Percentiles rank a stretch among this genome's conserved stretches.
These are phyloP conservation scores for Babyrousa celebensis DNA, from an alignment of 2,797 vertebrate genomes.

Conservation along the genomic window DNA sequence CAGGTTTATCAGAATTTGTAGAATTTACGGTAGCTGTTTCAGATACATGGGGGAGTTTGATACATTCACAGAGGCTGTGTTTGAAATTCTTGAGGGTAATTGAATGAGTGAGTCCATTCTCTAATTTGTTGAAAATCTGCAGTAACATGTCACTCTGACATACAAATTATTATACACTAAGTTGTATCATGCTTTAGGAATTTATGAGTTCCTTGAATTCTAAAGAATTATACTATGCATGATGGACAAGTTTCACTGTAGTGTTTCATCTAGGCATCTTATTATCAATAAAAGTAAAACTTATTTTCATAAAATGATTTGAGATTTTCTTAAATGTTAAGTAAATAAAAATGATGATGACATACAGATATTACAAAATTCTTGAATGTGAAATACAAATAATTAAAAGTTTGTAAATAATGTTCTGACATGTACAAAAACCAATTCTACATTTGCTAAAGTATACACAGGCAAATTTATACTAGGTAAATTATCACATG, in stretches of 20 bases:
- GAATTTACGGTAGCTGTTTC: neutral
- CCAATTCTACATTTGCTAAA: neutral
- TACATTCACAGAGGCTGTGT: neutral
- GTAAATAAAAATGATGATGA: neutral
- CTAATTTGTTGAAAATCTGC: neutral
- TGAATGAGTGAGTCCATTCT: neutral
- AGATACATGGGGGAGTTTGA: neutral
- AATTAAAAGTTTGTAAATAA: neutral
- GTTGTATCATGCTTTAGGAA: neutral
- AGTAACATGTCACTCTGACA: neutral
- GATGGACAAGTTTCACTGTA: neutral
- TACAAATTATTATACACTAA: neutral
- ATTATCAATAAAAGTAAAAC: neutral
- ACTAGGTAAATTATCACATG: neutral
- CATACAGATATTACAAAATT: neutral
- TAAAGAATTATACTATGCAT: neutral
- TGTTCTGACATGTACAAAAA: neutral
- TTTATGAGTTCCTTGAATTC: neutral
- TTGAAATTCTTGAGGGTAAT: neutral
- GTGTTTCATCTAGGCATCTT: neutral
- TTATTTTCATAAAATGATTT: neutral
- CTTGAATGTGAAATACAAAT: neutral
- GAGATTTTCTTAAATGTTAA: neutral
- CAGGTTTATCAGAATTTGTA: neutral
- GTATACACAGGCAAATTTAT: neutral